These are phyloP conservation scores for Pseudopodoces humilis DNA, from an alignment of 2,113 vertebrate genomes.

Conservation along the genomic window DNA sequence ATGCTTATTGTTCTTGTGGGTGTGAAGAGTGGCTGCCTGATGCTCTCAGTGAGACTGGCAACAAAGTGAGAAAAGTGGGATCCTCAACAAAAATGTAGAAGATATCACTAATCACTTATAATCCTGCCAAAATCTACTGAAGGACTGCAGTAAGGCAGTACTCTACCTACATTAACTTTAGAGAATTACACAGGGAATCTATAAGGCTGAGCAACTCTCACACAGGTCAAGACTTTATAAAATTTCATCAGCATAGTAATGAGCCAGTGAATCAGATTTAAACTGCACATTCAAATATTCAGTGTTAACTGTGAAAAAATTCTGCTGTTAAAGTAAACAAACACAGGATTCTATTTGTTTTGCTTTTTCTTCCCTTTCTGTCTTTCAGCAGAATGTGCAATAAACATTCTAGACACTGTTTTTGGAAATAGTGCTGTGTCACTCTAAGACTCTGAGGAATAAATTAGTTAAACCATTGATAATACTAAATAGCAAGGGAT, in stretches of 20 bases:
- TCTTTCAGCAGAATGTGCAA: neutral
- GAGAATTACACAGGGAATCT: neutral
- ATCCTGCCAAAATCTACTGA: neutral
- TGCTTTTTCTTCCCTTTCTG: neutral
- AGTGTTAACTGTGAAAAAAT: neutral
- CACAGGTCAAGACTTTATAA: neutral
- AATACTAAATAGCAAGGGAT: conserved; percentile 47
- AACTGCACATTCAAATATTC: neutral
- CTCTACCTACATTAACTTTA: neutral
- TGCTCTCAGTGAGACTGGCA: neutral
- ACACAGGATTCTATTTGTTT: neutral
- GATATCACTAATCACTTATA: neutral
- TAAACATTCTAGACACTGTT: neutral
- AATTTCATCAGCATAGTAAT: neutral
- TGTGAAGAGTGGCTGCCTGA: neutral
- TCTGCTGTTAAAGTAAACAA: neutral
- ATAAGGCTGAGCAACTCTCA: neutral
- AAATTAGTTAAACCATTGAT: conserved; percentile 69
- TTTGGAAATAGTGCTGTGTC: conserved; percentile 44
- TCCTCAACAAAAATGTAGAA: neutral
- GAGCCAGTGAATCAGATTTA: neutral
- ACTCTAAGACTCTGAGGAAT: conserved; percentile 48
- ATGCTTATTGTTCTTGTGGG: neutral
- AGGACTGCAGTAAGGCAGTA: neutral
- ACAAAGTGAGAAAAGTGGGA: neutral